Evolutionary conservation across 37 sponge, comb jelly and placozoan species (phyloP).

Genomic region (Chondrosia reniformis): DNA sequence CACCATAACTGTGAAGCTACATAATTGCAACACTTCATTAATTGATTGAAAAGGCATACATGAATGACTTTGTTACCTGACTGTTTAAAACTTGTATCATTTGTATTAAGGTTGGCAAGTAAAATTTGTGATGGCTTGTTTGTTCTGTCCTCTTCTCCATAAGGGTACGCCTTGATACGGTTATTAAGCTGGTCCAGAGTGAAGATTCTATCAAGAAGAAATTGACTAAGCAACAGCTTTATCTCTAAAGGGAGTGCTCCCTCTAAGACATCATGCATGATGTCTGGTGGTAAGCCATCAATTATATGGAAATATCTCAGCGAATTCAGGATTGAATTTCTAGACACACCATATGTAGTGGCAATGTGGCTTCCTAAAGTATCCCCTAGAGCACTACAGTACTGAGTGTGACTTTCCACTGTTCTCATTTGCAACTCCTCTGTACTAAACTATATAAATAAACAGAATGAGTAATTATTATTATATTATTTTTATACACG

Average conservation of each 20-base stretch:
- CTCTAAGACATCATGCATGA: neutral
- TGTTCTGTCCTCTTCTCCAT: neutral
- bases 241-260: neutral
- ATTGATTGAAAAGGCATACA: too few species aligned
- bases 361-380: slow-evolving; percentile 46
- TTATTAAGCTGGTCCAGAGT: neutral
- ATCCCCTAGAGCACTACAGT: slow-evolving; percentile 42
- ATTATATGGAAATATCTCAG: neutral
- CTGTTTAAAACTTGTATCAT: too few species aligned
- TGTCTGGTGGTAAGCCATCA: neutral
- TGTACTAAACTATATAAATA: slow-evolving; percentile 35
- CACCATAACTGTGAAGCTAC: neutral
- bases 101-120: too few species aligned
- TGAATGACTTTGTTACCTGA: too few species aligned
- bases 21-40: neutral
- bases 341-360: slow-evolving; percentile 58
- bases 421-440: slow-evolving; percentile 31
- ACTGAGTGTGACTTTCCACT: slow-evolving; percentile 19
- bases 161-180: neutral
- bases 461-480: too few species aligned
- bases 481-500: too few species aligned
- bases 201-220: neutral
- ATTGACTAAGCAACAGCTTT: neutral
- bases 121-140: neutral
- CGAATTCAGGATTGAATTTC: slow-evolving; percentile 44